A percentile compares a stretch with the other conserved stretches of the same genome.
Conservation (phyloP, 2,113 vertebrate genomes). For the Phalacrocorax carbo region DNA sequence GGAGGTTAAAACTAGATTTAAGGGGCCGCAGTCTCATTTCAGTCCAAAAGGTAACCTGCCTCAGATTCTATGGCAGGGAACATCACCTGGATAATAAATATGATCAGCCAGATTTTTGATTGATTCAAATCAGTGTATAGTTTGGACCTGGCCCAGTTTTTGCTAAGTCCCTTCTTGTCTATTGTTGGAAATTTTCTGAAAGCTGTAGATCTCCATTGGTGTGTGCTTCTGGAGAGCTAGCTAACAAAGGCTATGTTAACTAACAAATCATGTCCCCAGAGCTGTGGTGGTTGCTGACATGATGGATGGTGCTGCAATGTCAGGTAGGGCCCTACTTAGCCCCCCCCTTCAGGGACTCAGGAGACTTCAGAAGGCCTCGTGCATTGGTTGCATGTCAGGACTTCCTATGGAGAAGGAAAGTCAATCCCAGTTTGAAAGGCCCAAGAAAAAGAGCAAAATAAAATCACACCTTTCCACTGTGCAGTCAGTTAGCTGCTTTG, state of each 20-base stretch:
- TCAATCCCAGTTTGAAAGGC: not conserved
- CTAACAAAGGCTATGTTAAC: slow-evolving; percentile 21
- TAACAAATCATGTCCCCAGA: slow-evolving; percentile 2
- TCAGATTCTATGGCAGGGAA: not conserved
- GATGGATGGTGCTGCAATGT: slow-evolving; percentile 22
- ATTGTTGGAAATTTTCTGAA: not conserved
- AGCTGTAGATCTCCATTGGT: not conserved
- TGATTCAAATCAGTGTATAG: not conserved
- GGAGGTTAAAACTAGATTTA: not conserved
- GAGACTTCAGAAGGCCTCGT: not conserved
- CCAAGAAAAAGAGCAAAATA: not conserved
- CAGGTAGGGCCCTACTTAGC: slow-evolving; percentile 10
- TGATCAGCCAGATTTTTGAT: not conserved
- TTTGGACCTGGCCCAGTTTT: not conserved
- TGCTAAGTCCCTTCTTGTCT: not conserved
- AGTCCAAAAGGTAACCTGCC: not conserved
- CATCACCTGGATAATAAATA: not conserved
- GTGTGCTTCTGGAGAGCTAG: not conserved
- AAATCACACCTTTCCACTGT: not conserved
- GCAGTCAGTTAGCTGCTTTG: not conserved
- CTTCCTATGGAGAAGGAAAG: not conserved
- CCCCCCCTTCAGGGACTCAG: not conserved
- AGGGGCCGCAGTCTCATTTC: not conserved
- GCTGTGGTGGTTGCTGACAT: slow-evolving; percentile 16
- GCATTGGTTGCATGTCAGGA: not conserved